Percentiles rank a stretch among this genome's conserved stretches.
Evolutionary conservation across 2,797 vertebrate species (phyloP).

Genomic region (Hydrolagus colliei): DNA sequence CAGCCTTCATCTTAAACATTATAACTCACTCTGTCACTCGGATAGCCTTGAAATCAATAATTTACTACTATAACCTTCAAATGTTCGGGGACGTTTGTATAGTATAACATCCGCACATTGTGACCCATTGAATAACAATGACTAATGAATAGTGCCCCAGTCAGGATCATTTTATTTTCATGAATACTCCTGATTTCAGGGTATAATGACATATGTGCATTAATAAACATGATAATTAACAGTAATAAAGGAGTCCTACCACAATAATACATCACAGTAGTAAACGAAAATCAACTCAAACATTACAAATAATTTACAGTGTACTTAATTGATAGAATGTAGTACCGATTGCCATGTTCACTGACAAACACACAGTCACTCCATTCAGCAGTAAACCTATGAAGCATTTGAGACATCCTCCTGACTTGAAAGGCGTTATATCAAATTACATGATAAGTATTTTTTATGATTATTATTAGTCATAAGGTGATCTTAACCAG

Average conservation of each 20-base stretch:
- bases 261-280: neutral
- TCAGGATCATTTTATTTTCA: neutral
- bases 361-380: no score
- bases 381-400: no score
- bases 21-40: neutral
- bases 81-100: neutral
- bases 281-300: no score
- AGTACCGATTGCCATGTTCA: no score
- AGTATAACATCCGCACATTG: neutral
- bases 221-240: neutral
- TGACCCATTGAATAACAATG: neutral
- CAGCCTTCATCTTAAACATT: neutral
- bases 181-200: neutral
- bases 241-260: neutral
- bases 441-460: no score
- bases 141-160: neutral
- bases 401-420: no score
- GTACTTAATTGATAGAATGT: no score
- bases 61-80: neutral
- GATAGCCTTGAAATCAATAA: neutral
- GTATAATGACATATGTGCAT: neutral
- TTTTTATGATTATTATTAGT: no score
- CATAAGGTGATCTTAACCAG: no score
- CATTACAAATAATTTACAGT: no score
- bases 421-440: no score